A percentile compares a stretch with the other conserved stretches of the same genome.
Evolutionary conservation across 2,797 vertebrate species (phyloP).

Genomic region (Adelosebastes latens): DNA sequence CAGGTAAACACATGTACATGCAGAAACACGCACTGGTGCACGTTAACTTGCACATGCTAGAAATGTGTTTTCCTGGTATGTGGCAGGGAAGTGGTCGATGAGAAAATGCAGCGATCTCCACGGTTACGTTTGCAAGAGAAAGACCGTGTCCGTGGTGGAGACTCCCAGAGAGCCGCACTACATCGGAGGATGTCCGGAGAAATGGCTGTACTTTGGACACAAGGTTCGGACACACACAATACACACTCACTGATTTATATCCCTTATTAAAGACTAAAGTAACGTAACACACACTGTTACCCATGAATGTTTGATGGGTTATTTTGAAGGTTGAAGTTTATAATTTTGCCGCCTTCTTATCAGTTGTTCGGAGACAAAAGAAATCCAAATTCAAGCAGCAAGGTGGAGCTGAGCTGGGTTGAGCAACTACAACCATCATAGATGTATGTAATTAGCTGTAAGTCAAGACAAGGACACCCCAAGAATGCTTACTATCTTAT

Average conservation of each 20-base stretch:
- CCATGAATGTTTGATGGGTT: neutral
- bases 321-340: neutral
- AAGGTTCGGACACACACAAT: constrained; percentile 82
- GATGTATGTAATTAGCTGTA: neutral
- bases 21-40: neutral
- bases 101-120: constrained; percentile 83
- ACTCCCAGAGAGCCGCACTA: constrained; percentile 81
- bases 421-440: neutral
- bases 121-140: constrained; percentile 90
- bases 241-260: neutral
- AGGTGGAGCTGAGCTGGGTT: neutral
- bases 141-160: constrained; percentile 84
- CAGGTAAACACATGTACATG: constrained; percentile 79
- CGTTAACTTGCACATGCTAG: neutral
- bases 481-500: neutral
- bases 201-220: constrained; percentile 92
- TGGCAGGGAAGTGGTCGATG: constrained; percentile 88
- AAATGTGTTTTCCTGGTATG: neutral
- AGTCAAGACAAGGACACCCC: neutral
- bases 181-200: constrained; percentile 89
- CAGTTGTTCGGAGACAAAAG: neutral
- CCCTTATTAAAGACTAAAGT: neutral
- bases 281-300: neutral
- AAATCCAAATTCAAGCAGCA: neutral
- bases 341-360: neutral